Evolutionary conservation across 2,888 invertebrate species (phyloP).

Genomic region (Sarcophaga caerulescens): DNA sequence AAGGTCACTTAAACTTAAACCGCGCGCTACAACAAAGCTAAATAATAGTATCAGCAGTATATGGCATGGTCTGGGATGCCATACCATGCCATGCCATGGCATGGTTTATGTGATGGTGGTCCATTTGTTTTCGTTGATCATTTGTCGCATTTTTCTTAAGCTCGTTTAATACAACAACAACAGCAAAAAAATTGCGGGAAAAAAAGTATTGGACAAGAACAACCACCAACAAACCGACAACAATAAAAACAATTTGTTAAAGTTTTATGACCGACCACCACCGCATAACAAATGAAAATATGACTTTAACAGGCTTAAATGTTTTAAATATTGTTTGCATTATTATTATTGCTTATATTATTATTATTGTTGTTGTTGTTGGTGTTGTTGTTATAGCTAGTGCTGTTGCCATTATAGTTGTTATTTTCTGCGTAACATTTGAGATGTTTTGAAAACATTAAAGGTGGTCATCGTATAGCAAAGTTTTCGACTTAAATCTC

Average conservation of each 20-base stretch:
- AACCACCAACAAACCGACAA: constrained; percentile 35
- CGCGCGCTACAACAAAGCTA: constrained; percentile 22
- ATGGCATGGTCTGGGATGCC: not conserved
- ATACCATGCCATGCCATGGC: not conserved
- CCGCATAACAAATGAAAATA: constrained; percentile 40
- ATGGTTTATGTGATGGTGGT: constrained; percentile 63
- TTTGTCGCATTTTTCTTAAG: constrained; percentile 64
- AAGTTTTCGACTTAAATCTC: not conserved
- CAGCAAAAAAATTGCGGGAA: not conserved
- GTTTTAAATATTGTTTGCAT: constrained; percentile 15
- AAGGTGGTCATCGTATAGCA: constrained; percentile 35
- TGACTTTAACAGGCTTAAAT: constrained; percentile 60
- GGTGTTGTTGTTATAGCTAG: not conserved
- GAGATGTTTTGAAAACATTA: constrained; percentile 32
- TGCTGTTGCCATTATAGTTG: not conserved
- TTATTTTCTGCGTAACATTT: constrained; percentile 60
- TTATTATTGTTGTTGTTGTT: not conserved
- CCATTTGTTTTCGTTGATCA: constrained; percentile 67
- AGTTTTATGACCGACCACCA: constrained; percentile 52
- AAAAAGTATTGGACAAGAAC: constrained; percentile 45
- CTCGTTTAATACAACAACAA: constrained; percentile 63
- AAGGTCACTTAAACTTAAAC: constrained; percentile 35
- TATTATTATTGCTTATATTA: not conserved
- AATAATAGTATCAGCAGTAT: constrained; percentile 35
- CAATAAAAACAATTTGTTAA: constrained; percentile 64